These are phyloP conservation scores for Uropsilus gracilis DNA, from an alignment of 2,113 vertebrate genomes.

Conservation along the genomic window DNA sequence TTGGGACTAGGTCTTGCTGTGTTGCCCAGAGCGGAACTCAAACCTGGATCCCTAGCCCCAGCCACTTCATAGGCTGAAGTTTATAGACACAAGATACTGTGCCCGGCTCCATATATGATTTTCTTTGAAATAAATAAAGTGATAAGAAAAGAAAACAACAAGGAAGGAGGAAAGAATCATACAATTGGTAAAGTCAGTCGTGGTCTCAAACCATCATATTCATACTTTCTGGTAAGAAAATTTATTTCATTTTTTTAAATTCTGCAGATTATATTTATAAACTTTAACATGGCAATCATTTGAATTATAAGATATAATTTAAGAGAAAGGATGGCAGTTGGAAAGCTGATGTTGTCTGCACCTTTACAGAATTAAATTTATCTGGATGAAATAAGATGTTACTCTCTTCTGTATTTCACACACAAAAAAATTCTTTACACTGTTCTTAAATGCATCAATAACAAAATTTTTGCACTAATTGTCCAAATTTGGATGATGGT, in stretches of 20 bases:
- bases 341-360: background rate
- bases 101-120: background rate
- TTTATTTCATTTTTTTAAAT: background rate
- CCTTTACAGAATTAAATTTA: background rate
- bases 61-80: too few species aligned
- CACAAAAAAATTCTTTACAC: background rate
- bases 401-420: background rate
- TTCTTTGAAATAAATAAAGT: background rate
- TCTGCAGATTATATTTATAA: background rate
- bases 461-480: background rate
- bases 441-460: background rate
- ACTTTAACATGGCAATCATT: background rate
- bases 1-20: too few species aligned
- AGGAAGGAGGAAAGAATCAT: background rate
- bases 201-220: background rate
- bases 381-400: background rate
- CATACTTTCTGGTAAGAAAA: background rate
- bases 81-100: too few species aligned
- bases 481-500: background rate
- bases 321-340: background rate
- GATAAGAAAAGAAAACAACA: background rate
- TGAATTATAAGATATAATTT: background rate
- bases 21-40: too few species aligned
- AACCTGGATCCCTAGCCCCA: too few species aligned
- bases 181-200: background rate